These are phyloP conservation scores for Dallia pectoralis DNA, from an alignment of 2,797 vertebrate genomes.

Conservation along the genomic window DNA sequence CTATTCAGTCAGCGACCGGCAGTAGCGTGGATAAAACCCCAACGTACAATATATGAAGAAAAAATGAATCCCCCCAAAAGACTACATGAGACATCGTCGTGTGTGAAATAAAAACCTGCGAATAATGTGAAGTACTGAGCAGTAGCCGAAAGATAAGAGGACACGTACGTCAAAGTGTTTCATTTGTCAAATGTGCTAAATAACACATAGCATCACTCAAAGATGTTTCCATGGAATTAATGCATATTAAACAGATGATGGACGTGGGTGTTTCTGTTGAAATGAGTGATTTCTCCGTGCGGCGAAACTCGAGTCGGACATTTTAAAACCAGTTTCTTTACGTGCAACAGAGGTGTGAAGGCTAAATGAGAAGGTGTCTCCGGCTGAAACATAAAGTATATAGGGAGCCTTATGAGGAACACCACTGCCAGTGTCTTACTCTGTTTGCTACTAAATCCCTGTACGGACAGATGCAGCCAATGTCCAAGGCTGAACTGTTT, in stretches of 20 bases:
- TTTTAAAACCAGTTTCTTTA: neutral
- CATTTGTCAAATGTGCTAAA: too few species aligned
- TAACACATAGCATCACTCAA: too few species aligned
- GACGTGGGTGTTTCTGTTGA: neutral
- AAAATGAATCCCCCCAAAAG: neutral
- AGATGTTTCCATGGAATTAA: too few species aligned
- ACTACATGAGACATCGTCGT: neutral
- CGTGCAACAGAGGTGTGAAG: neutral
- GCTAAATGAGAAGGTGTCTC: too few species aligned
- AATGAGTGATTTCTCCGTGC: neutral
- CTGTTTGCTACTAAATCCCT: too few species aligned
- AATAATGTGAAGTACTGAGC: neutral
- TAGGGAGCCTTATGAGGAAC: neutral
- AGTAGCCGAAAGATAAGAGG: neutral
- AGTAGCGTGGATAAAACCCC: slow-evolving; percentile 16
- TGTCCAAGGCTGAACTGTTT: too few species aligned
- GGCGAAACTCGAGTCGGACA: neutral
- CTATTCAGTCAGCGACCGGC: slow-evolving; percentile 28
- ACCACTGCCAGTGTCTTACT: too few species aligned
- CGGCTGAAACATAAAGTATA: neutral
- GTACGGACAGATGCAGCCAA: too few species aligned
- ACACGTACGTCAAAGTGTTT: too few species aligned
- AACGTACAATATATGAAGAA: neutral
- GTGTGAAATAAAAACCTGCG: neutral
- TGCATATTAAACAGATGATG: neutral